Evolutionary conservation across 1,140 invertebrate species (phyloP).

Genomic region (Orius laevigatus): DNA sequence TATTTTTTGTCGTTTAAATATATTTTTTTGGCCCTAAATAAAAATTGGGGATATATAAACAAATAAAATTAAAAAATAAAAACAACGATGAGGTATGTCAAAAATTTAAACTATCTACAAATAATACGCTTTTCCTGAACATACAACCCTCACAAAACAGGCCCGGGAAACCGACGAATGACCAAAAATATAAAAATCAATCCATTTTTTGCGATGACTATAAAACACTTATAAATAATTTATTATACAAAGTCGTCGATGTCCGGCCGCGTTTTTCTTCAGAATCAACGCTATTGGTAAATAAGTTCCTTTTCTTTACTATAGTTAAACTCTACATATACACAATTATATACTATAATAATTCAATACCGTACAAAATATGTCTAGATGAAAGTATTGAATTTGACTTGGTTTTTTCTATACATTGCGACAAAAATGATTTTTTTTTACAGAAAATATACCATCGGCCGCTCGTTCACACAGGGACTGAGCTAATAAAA

Average conservation of each 20-base stretch:
- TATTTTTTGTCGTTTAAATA: conserved; percentile 5
- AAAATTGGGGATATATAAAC: background rate
- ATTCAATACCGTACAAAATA: conserved; percentile 17
- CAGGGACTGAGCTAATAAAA: conserved; percentile 10
- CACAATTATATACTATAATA: conserved; percentile 17
- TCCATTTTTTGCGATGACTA: no score
- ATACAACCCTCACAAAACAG: no score
- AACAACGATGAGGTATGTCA: conserved; percentile 12
- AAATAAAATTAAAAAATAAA: conserved; percentile 8
- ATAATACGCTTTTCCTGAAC: conserved; percentile 1
- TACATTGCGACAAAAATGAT: conserved; percentile 11
- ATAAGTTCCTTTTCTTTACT: conserved; percentile 3
- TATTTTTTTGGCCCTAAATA: background rate
- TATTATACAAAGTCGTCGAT: no score
- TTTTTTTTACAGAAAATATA: conserved; percentile 13
- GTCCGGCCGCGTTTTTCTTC: background rate
- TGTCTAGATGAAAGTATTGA: conserved; percentile 15
- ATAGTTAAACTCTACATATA: conserved; percentile 16
- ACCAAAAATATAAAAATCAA: no score
- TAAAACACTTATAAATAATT: no score
- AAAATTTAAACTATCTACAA: conserved; percentile 13
- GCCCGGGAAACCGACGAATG: no score
- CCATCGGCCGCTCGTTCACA: conserved; percentile 9
- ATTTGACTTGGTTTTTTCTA: conserved; percentile 15
- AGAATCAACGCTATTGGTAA: conserved; percentile 5